phyloP scores from a whole-genome alignment of 2,888 invertebrate genomes.

The Andrena marginata region DNA sequence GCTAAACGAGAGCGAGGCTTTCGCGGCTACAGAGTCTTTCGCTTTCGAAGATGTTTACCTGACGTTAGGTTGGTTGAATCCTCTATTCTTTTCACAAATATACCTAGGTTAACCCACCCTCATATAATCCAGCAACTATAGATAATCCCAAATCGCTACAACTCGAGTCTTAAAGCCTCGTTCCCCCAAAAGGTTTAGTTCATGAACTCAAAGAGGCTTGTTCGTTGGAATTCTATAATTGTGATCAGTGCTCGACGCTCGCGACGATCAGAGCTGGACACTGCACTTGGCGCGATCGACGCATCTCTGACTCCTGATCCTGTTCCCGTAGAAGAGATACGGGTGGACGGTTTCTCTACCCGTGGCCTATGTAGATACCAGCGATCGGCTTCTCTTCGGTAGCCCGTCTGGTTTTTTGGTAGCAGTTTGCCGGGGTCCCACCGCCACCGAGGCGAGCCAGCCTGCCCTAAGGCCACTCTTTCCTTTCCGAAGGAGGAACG shows the following conservation, averaged over 20 bases:
- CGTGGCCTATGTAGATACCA: conserved; percentile 68
- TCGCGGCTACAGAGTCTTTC: not conserved
- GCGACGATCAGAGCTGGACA: not conserved
- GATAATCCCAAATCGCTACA: no score
- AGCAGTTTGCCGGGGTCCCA: conserved; percentile 76
- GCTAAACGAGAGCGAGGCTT: conserved; percentile 27
- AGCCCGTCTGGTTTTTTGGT: conserved; percentile 84
- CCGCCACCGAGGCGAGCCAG: conserved; percentile 71
- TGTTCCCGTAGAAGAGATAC: not conserved
- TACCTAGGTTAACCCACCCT: no score
- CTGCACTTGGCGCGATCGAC: not conserved
- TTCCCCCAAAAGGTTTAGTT: no score
- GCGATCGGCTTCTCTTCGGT: conserved; percentile 77
- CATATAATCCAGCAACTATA: no score
- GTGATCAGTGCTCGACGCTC: not conserved
- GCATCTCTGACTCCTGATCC: not conserved
- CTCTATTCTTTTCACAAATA: no score
- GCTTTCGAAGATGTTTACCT: no score
- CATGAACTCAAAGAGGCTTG: not conserved
- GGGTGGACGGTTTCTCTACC: conserved; percentile 50
- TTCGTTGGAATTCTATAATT: no score
- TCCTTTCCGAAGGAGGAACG: conserved; percentile 74
- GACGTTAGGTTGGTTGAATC: no score
- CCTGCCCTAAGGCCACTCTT: conserved; percentile 76
- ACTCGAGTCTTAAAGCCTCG: no score